phyloP scores from a whole-genome alignment of 2,888 invertebrate genomes.

The Sphinx pinastri region DNA sequence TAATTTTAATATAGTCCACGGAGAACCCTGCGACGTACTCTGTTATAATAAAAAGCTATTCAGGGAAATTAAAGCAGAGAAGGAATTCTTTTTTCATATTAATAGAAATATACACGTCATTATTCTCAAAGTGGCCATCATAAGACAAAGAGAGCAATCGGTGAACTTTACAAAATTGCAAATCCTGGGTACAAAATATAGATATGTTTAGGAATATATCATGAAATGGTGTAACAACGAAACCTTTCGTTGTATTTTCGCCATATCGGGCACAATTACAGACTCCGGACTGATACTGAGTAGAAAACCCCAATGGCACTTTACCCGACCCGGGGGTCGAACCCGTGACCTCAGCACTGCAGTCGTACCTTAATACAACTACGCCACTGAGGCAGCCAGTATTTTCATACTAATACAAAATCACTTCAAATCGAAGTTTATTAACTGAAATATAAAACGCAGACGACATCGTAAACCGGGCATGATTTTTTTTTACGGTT shows the following conservation, averaged over 20 bases:
- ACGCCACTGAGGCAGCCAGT: no score
- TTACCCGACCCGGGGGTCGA: no score
- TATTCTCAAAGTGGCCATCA: no score
- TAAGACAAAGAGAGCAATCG: no score
- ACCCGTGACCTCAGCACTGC: no score
- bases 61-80: not conserved
- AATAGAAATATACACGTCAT: no score
- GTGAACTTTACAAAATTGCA: no score
- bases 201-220: not conserved
- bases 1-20: slow-evolving; percentile 6
- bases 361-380: no score
- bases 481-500: not conserved
- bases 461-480: slow-evolving; percentile 1
- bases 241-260: not conserved
- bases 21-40: not conserved
- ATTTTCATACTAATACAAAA: not conserved
- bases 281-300: no score
- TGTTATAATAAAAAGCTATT: not conserved
- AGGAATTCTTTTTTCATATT: slow-evolving; percentile 3
- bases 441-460: not conserved
- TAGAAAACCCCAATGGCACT: no score
- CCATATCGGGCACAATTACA: no score
- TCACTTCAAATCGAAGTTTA: not conserved
- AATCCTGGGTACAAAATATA: no score
- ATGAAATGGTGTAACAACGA: not conserved